These are phyloP conservation scores for Chesias legatella DNA, from an alignment of 2,888 invertebrate species.

Conservation along the genomic window DNA sequence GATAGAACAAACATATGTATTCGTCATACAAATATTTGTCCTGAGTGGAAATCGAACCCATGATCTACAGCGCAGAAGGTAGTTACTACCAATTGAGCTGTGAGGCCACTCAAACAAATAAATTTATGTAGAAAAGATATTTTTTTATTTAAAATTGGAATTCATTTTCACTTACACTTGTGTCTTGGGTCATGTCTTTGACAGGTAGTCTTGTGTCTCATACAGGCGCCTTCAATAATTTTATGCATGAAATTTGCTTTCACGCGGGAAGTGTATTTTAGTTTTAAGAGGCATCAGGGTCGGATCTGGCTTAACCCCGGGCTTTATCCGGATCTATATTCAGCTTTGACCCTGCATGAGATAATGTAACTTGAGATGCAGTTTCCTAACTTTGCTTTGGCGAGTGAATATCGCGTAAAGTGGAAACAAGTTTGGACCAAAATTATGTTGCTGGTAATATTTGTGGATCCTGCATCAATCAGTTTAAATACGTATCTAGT, in stretches of 20 bases:
- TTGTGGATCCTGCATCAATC: too few relatives aligned
- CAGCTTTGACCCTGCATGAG: slow-evolving; percentile 26
- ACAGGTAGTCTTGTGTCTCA: slow-evolving; percentile 59
- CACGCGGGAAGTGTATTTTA: slow-evolving; percentile 55
- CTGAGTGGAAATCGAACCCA: too few relatives aligned
- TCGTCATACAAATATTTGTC: too few relatives aligned
- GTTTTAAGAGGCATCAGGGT: slow-evolving; percentile 46
- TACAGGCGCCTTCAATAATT: slow-evolving; percentile 63
- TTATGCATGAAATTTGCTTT: slow-evolving; percentile 73
- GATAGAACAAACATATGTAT: too few relatives aligned
- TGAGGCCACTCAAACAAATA: neutral
- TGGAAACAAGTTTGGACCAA: too few relatives aligned
- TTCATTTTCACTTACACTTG: slow-evolving; percentile 23
- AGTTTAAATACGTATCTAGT: too few relatives aligned
- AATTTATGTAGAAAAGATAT: too few relatives aligned
- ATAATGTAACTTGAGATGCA: slow-evolving; percentile 8
- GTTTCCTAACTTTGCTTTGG: neutral
- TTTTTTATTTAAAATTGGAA: too few relatives aligned
- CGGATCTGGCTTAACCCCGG: slow-evolving; percentile 32
- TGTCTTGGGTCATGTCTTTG: slow-evolving; percentile 33
- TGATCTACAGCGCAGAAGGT: too few relatives aligned
- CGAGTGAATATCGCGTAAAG: neutral
- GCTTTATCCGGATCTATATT: slow-evolving; percentile 32
- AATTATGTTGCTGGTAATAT: too few relatives aligned
- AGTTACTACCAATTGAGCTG: too few relatives aligned